phyloP scores from a whole-genome alignment of 2,888 invertebrate genomes.

The Fragum whitleyi region DNA sequence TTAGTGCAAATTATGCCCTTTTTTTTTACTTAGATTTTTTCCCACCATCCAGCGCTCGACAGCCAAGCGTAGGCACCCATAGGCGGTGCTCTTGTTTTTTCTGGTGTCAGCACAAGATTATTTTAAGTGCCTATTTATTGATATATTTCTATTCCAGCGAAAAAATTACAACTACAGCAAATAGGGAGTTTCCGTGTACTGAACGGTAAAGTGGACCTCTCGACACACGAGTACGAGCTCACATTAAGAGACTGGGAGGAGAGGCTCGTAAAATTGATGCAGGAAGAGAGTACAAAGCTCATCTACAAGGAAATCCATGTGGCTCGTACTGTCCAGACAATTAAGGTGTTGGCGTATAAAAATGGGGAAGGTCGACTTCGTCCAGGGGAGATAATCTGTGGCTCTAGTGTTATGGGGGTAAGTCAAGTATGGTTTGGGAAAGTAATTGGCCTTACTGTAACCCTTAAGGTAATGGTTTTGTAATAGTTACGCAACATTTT shows the following conservation, averaged over 20 bases:
- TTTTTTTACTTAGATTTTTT: too few relatives aligned
- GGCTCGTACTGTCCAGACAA: constrained; percentile 79
- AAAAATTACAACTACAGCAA: constrained; percentile 78
- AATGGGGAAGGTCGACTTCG: constrained; percentile 84
- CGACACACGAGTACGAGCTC: constrained; percentile 82
- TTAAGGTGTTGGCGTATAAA: constrained; percentile 83
- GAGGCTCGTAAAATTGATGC: constrained; percentile 75
- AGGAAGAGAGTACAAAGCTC: constrained; percentile 77
- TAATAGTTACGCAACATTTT: too few relatives aligned
- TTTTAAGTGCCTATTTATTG: too few relatives aligned
- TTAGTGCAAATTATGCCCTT: too few relatives aligned
- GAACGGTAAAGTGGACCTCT: constrained; percentile 85
- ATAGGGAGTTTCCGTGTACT: constrained; percentile 84
- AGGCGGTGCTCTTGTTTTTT: too few relatives aligned
- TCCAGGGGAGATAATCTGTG: constrained; percentile 82
- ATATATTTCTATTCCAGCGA: constrained; percentile 68
- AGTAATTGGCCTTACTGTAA: too few relatives aligned
- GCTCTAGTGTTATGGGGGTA: constrained; percentile 84
- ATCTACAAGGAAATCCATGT: constrained; percentile 84
- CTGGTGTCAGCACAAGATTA: too few relatives aligned
- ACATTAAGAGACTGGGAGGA: constrained; percentile 82
- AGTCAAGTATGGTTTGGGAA: constrained; percentile 46
- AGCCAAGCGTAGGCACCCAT: too few relatives aligned
- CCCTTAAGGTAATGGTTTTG: too few relatives aligned
- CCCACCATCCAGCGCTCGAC: too few relatives aligned